Evolutionary conservation across 1,140 invertebrate genomes (phyloP), one percentile per base, ranked within the genome.

Genomic region (Drosophila elegans): DNA sequence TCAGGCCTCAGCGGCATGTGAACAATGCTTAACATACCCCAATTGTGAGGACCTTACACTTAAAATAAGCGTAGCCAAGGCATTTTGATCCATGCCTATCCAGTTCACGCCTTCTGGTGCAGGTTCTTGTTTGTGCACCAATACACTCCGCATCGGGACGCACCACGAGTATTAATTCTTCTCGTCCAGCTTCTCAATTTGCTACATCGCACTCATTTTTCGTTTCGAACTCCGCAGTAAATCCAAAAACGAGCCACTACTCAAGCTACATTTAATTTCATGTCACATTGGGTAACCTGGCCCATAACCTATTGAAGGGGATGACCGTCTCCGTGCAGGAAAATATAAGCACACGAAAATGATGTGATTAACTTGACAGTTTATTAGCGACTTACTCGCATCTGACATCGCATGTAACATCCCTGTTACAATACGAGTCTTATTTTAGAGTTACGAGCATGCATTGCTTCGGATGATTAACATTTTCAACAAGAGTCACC

Each of bases 81-180:
- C 46, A 5, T 32, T 49, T 12, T 32, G 25, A n/a, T 48, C 46
- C 12, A 27, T 9, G 25, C 46, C 12, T 13, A 2, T 25, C 12
- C 46, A 49, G 10, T 44, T n/a, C 2, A 32, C 39, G 2, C 27
- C n/a, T 29, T 56, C 2, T 16, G 11, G 12, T 4, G 12, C 4
- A 29, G 25, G 3, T 39, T 49, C 46, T 11, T n/a, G 2, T 49
- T 49, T 13, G 29, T 56, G 29, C 12, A 59, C 10, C 10, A 57
- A 38, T 10, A 51, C 36, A 36, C 53, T 49, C 2, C 53, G 16
- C 45, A 57, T 66, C 11, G 49, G 45, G 27, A 66, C 36, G 16
- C 42, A 21, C 53, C 53, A 57, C 16, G 16, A 21, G 16, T 21
- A 21, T 21, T 21, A 21, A 21, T 21, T 21, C 16, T 21, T 21